phyloP scores from a whole-genome alignment of 2,888 invertebrate genomes.

The Euphydryas editha region DNA sequence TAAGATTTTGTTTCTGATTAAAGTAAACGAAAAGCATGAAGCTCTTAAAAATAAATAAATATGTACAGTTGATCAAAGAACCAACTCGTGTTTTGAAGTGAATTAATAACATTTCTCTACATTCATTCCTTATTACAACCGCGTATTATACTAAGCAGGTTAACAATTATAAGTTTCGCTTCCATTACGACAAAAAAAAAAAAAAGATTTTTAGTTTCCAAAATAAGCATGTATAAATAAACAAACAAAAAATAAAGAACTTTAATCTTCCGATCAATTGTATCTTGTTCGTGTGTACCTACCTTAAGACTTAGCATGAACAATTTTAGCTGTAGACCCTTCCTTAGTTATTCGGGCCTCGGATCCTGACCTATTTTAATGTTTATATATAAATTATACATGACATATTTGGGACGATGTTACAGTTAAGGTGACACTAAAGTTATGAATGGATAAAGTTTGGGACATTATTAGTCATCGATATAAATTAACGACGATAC shows the following conservation, averaged over 20 bases:
- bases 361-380: conserved; percentile 32
- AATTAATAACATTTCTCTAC: too few species aligned
- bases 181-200: too few species aligned
- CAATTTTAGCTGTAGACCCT: conserved; percentile 32
- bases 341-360: conserved; percentile 33
- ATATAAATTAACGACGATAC: neutral
- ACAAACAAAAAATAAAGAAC: neutral
- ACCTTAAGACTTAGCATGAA: conserved; percentile 21
- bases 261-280: neutral
- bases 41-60: too few species aligned
- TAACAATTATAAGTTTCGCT: too few species aligned
- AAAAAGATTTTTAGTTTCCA: too few species aligned
- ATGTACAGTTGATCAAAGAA: too few species aligned
- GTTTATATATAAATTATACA: conserved; percentile 36
- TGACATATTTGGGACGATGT: conserved; percentile 34
- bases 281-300: neutral
- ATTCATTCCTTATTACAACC: too few species aligned
- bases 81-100: too few species aligned
- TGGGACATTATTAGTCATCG: conserved; percentile 5
- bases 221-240: too few species aligned
- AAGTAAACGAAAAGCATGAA: too few species aligned
- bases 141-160: too few species aligned
- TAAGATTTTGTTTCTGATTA: too few species aligned
- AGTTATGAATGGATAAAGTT: conserved; percentile 22
- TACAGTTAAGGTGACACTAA: conserved; percentile 13